Evolutionary conservation across 1,140 invertebrate genomes (phyloP).

Genomic region (Drosophila melanogaster): Release_6_plus_ISO1_MT NT_033779.5:18611001-18611500

Average conservation of each 20-base stretch:
- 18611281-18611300: too few relatives aligned
- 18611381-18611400: constrained; percentile 17
- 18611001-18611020: constrained; percentile 59
- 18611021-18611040: constrained; percentile 65
- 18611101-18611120: constrained; percentile 72
- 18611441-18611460: constrained; percentile 36
- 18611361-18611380: constrained; percentile 17
- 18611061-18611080: constrained; percentile 68
- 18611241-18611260: constrained; percentile 76
- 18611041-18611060: constrained; percentile 57
- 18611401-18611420: constrained; percentile 63
- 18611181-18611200: not conserved
- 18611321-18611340: constrained; percentile 77
- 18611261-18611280: constrained; percentile 36
- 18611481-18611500: constrained; percentile 58
- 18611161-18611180: constrained; percentile 1
- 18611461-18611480: constrained; percentile 61
- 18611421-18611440: constrained; percentile 65
- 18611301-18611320: not conserved
- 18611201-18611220: not conserved
- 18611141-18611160: not conserved
- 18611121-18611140: constrained; percentile 49
- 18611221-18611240: constrained; percentile 23
- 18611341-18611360: constrained; percentile 23
- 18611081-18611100: constrained; percentile 82